Evolutionary conservation across 2,888 invertebrate genomes (phyloP), one percentile per base, ranked within the genome.

Genomic region (Melikaiella ostensackeni): DNA sequence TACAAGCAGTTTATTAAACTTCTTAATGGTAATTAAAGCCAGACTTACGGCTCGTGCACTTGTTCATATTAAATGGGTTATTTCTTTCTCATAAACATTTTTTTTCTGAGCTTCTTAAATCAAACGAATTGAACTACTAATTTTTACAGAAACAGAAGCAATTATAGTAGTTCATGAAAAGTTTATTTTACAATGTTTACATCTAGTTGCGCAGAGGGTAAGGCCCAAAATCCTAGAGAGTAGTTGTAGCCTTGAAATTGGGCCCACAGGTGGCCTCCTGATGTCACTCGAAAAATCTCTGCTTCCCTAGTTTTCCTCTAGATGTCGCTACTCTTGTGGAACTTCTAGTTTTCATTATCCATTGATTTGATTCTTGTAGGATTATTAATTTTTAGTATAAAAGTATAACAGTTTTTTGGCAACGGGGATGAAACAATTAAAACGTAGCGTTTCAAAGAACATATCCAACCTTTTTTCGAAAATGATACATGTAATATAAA

Each of bases 211-310:
- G 62, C 35, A 21, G 9, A 59, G 75, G 35, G 30, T 16, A 46
- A 57, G 19, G 81, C 79, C 81, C 79, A 62, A 76, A 81, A 79
- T 76, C 30, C 21, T 50, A n/a, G 42, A 42, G 42, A 16, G 16
- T 1, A 16, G 55, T 27, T n/a, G 1, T 13, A 55, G 64, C 75
- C 79, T 79, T 66, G 42, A 3, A 5, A 11, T 35, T 19, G 64
- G 75, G 21, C 79, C 78, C 75, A 78, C 27, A 81, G 81, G 78
- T 78, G 79, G 76, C 81, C 55, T 13, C 24, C n/a, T 35, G 8
- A 70, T 77, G 70, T 59, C 64, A 70, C 27, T 57, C 33, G 35
- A 64, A 76, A 74, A 27, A 30, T 70, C 19, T 19, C 42, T 46
- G 42, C 27, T 70, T 70, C 24, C 46, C 66, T 46, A 13, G 7